Conservation (phyloP, 2,113 vertebrate genomes). For the Vireo altiloquus region DNA sequence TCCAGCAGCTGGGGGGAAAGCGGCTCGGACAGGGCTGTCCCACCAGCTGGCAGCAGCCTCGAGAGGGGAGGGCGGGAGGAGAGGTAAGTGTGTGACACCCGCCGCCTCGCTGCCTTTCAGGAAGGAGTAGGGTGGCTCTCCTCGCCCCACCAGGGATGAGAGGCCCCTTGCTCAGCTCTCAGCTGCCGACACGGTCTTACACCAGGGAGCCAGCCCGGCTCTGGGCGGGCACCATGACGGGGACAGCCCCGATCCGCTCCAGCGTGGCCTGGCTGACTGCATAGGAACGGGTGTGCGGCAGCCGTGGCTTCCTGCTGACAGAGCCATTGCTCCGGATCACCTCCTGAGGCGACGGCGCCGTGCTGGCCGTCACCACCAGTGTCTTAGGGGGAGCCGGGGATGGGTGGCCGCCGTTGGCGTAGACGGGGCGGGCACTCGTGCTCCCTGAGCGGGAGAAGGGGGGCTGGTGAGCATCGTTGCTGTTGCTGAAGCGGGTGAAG, state of each 20-base stretch:
- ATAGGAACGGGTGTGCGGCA: slow-evolving; percentile 84
- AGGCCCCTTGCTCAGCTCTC: neutral
- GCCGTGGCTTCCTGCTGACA: slow-evolving; percentile 79
- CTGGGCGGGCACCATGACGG: slow-evolving; percentile 96
- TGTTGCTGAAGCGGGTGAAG: slow-evolving; percentile 85
- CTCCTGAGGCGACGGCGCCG: slow-evolving; percentile 82
- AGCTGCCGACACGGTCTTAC: slow-evolving; percentile 2
- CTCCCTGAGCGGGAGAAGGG: slow-evolving; percentile 79
- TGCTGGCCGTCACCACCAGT: slow-evolving; percentile 93
- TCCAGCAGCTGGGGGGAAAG: neutral
- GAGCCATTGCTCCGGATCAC: slow-evolving; percentile 87
- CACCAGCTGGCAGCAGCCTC: neutral
- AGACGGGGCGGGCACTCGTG: slow-evolving; percentile 66
- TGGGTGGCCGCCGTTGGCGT: slow-evolving; percentile 82
- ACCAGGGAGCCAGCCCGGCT: slow-evolving; percentile 94
- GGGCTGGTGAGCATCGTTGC: slow-evolving; percentile 84
- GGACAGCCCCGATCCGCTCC: slow-evolving; percentile 93
- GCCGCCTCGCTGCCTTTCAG: neutral
- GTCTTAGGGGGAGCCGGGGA: slow-evolving; percentile 88
- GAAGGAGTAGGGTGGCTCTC: slow-evolving; percentile 28
- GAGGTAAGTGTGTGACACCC: neutral
- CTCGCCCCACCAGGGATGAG: neutral
- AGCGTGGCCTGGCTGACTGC: slow-evolving; percentile 90
- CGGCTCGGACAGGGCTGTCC: neutral
- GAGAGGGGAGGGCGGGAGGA: neutral